Evolutionary conservation across 2,113 vertebrate genomes (phyloP), one percentile per base, ranked within the genome.

Genomic region (Epinephelus lanceolatus): DNA sequence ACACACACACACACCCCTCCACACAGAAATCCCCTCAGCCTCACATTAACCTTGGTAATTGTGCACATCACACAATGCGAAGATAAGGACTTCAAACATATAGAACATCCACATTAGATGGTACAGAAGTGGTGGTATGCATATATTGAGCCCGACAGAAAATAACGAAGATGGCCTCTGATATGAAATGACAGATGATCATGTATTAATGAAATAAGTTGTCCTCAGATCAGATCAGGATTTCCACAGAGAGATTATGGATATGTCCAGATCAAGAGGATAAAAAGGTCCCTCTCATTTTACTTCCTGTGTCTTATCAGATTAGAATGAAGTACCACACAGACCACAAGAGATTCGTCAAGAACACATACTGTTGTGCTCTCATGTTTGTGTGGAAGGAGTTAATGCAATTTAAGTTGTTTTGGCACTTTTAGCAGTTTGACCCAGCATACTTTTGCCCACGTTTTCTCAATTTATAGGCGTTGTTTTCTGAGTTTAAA

Each of bases 231-330:
- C 21, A 78, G 49, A 81, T 75, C 49, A 69, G 59, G 21, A 30
- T 81, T 59, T 79, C 45, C 37, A 69, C 37, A 21, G 23, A 66
- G 45, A 71, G 71, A 82, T 84, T 82, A 75, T 75, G 33, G 71
- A 86, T 76, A 70, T 73, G n/a, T 78, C 17, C 8, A 59, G 63
- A 71, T 69, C 40, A 71, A 76, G 59, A 66, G 51, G 71, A 85
- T 81, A 59, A 74, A 40, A 66, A 7, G 2, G 5, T 60, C 25
- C 13, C 19, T 55, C 60, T 71, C 17, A 15, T 23, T 74, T 68
- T 1, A 30, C 63, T 86, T 81, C 23, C 62, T 79, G 27, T 59
- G 45, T 52, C 0, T 72, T 49, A 86, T 82, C 66, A 76, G 83
- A 75, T 85, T 71, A 84, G 19, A 66, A 52, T 60, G 17, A 72